Evolutionary conservation across 2,888 invertebrate species (phyloP).

Genomic region (Lapara coniferarum): DNA sequence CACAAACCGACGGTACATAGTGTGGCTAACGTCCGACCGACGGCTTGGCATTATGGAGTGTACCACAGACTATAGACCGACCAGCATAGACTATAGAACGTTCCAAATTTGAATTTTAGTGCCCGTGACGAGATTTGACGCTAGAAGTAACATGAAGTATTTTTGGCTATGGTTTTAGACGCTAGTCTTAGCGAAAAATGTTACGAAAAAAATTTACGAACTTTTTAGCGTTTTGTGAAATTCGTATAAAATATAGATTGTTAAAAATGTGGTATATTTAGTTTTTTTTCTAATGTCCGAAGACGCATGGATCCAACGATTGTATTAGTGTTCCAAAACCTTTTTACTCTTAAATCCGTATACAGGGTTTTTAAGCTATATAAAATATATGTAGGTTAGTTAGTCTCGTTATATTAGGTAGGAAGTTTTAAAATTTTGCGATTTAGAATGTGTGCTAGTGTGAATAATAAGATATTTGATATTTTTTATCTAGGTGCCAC

Average conservation of each 20-base stretch:
- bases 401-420: slow-evolving; percentile 13
- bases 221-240: slow-evolving; percentile 11
- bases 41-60: slow-evolving; percentile 24
- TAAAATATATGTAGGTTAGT: slow-evolving; percentile 11
- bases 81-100: slow-evolving; percentile 36
- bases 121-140: background rate
- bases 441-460: slow-evolving; percentile 33
- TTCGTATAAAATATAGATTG: background rate
- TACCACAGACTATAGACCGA: slow-evolving; percentile 43
- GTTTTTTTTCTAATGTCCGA: slow-evolving; percentile 21
- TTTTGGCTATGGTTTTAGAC: slow-evolving; percentile 26
- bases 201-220: background rate
- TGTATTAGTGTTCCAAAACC: slow-evolving; percentile 15
- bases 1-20: slow-evolving; percentile 40
- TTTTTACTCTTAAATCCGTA: background rate
- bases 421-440: background rate
- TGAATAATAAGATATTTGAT: slow-evolving; percentile 34
- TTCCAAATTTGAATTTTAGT: slow-evolving; percentile 38
- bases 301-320: slow-evolving; percentile 43
- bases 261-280: background rate
- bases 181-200: slow-evolving; percentile 18
- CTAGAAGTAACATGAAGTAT: slow-evolving; percentile 19
- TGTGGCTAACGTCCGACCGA: slow-evolving; percentile 44
- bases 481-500: slow-evolving; percentile 40
- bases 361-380: slow-evolving; percentile 10